These are phyloP conservation scores for Xiphophorus birchmanni DNA, from an alignment of 2,797 vertebrate species.

Conservation along the genomic window DNA sequence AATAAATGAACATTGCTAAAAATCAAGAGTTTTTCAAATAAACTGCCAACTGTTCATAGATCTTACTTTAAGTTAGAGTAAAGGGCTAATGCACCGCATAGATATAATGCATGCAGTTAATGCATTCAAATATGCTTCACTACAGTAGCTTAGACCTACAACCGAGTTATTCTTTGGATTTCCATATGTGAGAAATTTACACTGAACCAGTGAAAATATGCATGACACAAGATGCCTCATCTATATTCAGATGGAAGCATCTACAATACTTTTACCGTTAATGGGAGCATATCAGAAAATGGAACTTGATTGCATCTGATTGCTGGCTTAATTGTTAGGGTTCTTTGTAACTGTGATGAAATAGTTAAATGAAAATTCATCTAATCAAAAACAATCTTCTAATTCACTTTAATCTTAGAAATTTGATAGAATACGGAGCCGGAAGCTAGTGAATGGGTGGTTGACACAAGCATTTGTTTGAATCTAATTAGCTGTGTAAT, in stretches of 20 bases:
- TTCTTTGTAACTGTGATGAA: slow-evolving; percentile 65
- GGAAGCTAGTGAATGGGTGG: slow-evolving; percentile 55
- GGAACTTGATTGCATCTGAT: slow-evolving; percentile 59
- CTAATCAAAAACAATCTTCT: slow-evolving; percentile 74
- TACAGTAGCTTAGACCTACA: not conserved
- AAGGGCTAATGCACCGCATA: not conserved
- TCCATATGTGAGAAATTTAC: not conserved
- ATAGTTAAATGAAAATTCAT: slow-evolving; percentile 66
- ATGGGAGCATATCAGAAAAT: slow-evolving; percentile 57
- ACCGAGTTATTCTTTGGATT: not conserved
- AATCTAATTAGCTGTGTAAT: slow-evolving; percentile 72
- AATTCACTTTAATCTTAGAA: slow-evolving; percentile 68
- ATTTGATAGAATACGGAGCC: slow-evolving; percentile 66
- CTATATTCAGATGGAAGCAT: slow-evolving; percentile 21
- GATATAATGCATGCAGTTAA: not conserved
- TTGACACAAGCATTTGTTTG: slow-evolving; percentile 58
- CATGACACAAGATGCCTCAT: slow-evolving; percentile 5
- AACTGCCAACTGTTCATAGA: not conserved
- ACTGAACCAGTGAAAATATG: not conserved
- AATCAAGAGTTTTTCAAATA: not conserved
- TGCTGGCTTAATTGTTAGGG: slow-evolving; percentile 62
- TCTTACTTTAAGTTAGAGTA: not conserved
- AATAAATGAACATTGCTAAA: not conserved
- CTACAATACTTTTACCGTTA: slow-evolving; percentile 51
- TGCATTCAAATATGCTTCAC: slow-evolving; percentile 23